phyloP scores from a whole-genome alignment of 2,113 vertebrate genomes.

The Falco punctatus region DNA sequence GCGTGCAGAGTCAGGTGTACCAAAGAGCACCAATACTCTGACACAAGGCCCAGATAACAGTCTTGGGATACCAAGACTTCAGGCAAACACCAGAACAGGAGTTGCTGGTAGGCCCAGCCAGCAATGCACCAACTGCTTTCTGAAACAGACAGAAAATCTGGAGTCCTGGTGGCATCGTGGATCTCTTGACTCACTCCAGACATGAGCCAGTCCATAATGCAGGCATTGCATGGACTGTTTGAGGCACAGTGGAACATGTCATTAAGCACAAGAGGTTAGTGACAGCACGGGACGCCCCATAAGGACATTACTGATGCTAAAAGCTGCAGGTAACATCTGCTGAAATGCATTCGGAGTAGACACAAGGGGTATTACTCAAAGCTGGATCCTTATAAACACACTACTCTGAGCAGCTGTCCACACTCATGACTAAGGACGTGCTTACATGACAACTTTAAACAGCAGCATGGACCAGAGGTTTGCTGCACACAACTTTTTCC shows the following conservation, averaged over 20 bases:
- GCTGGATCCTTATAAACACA: neutral
- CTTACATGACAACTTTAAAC: neutral
- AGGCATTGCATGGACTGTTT: fast-evolving
- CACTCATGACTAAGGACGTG: neutral
- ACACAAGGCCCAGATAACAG: fast-evolving
- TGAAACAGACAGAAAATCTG: neutral
- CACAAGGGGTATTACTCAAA: too few relatives aligned
- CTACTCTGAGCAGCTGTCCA: neutral
- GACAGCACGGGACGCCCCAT: neutral
- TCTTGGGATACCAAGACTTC: neutral
- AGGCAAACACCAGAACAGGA: neutral
- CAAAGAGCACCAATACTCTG: fast-evolving
- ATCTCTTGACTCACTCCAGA: neutral
- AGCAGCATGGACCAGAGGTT: neutral
- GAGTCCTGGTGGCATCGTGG: fast-evolving
- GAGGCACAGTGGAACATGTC: fast-evolving
- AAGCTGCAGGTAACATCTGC: neutral
- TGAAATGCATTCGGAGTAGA: neutral
- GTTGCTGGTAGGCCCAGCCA: neutral
- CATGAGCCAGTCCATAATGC: fast-evolving
- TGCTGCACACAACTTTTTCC: neutral
- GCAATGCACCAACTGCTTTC: fast-evolving
- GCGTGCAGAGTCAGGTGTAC: fast-evolving
- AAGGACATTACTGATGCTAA: neutral
- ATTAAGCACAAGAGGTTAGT: neutral